Conservation (phyloP, 2,888 invertebrate genomes). For the Acrobasis consociella region DNA sequence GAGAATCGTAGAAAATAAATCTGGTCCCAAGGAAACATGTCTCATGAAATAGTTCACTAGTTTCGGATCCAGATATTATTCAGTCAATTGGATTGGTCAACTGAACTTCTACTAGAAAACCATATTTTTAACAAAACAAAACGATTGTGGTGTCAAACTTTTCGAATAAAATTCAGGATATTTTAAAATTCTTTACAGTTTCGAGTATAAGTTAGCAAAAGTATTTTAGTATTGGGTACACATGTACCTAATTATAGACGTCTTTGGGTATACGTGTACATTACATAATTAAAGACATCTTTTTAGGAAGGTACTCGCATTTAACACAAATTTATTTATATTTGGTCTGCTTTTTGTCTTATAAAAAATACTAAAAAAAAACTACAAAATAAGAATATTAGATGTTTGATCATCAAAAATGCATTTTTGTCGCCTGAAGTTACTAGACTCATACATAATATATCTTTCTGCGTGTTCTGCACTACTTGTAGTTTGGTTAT, state of each 20-base stretch:
- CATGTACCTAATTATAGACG: too few species aligned
- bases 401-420: slow-evolving; percentile 17
- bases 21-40: background rate
- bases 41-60: background rate
- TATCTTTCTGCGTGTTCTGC: slow-evolving; percentile 48
- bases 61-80: too few species aligned
- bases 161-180: background rate
- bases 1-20: too few species aligned
- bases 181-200: background rate
- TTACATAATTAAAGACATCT: too few species aligned
- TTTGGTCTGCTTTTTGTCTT: too few species aligned
- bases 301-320: too few species aligned
- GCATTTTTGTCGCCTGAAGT: slow-evolving; percentile 34
- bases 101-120: too few species aligned
- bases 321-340: too few species aligned
- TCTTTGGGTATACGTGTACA: too few species aligned
- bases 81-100: too few species aligned
- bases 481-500: slow-evolving; percentile 58
- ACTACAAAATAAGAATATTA: too few species aligned
- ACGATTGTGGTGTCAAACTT: background rate
- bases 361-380: too few species aligned
- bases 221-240: background rate
- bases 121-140: background rate
- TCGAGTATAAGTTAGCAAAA: background rate
- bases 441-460: slow-evolving; percentile 34